These are phyloP conservation scores for Heterodera carotae DNA, from an alignment of 1,140 invertebrate species.

Conservation along the genomic window DNA sequence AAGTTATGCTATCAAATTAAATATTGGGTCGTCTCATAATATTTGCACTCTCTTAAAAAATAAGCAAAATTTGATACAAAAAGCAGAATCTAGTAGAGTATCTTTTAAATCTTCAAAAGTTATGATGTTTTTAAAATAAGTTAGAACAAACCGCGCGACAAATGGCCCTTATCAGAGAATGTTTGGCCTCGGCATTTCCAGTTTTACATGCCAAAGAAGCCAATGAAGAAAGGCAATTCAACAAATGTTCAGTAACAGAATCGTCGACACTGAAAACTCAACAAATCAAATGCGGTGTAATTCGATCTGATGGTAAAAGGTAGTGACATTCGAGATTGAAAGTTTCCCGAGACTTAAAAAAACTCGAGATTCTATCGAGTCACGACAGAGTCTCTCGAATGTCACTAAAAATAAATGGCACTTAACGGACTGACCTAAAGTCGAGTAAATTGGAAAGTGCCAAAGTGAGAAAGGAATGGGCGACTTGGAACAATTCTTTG, in stretches of 20 bases:
- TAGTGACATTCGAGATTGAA: too few species aligned
- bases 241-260: slow-evolving; percentile 80
- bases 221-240: slow-evolving; percentile 86
- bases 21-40: slow-evolving; percentile 74
- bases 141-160: slow-evolving; percentile 77
- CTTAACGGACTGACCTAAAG: slow-evolving; percentile 77
- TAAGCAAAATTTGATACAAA: too few species aligned
- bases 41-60: too few species aligned
- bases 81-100: too few species aligned
- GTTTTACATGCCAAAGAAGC: slow-evolving; percentile 78
- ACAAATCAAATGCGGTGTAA: slow-evolving; percentile 13
- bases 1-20: too few species aligned
- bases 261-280: slow-evolving; percentile 79
- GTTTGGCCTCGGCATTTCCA: slow-evolving; percentile 76
- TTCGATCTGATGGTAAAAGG: too few species aligned
- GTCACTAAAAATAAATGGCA: neutral
- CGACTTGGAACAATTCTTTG: slow-evolving; percentile 83
- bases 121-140: too few species aligned
- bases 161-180: slow-evolving; percentile 88
- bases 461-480: slow-evolving; percentile 89
- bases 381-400: neutral
- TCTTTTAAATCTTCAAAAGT: too few species aligned
- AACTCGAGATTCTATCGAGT: too few species aligned
- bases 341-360: too few species aligned
- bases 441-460: slow-evolving; percentile 87